Conservation (phyloP, 2,797 vertebrate species). For the Carapus acus region DNA sequence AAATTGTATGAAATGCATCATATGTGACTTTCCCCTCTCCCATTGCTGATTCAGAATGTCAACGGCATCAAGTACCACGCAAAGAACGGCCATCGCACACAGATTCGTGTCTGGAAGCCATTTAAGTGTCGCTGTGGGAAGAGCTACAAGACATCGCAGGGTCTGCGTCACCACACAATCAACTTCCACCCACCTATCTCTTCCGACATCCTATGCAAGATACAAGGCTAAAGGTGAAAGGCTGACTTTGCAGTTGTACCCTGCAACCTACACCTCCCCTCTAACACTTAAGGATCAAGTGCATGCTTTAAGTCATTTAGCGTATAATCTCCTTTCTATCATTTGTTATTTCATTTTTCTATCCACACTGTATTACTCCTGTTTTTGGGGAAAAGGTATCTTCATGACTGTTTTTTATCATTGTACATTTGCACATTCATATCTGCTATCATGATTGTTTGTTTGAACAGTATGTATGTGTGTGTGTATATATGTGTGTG, state of each 20-base stretch:
- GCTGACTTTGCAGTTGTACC: no score
- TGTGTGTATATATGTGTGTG: no score
- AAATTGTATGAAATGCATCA: no score
- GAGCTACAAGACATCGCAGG: constrained; percentile 99
- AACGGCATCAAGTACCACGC: constrained; percentile 99
- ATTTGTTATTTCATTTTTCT: constrained; percentile 57
- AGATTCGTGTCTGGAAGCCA: constrained; percentile 96
- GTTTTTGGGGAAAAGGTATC: constrained; percentile 84
- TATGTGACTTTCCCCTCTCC: background rate
- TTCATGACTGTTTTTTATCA: constrained; percentile 87
- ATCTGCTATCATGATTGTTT: constrained; percentile 77
- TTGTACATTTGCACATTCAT: constrained; percentile 99
- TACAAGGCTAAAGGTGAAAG: constrained; percentile 82
- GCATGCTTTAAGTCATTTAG: constrained; percentile 84
- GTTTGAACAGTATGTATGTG: no score
- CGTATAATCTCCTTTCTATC: constrained; percentile 37
- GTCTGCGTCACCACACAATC: constrained; percentile 98
- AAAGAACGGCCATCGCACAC: constrained; percentile 98
- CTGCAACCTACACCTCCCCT: no score
- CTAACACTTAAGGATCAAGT: constrained; percentile 76
- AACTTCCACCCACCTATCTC: constrained; percentile 97
- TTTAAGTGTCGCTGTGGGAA: constrained; percentile 98
- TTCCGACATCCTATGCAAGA: constrained; percentile 95
- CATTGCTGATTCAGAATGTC: constrained; percentile 81
- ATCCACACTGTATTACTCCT: constrained; percentile 68